Conservation (phyloP, 1,140 invertebrate species). For the Musca domestica region DNA sequence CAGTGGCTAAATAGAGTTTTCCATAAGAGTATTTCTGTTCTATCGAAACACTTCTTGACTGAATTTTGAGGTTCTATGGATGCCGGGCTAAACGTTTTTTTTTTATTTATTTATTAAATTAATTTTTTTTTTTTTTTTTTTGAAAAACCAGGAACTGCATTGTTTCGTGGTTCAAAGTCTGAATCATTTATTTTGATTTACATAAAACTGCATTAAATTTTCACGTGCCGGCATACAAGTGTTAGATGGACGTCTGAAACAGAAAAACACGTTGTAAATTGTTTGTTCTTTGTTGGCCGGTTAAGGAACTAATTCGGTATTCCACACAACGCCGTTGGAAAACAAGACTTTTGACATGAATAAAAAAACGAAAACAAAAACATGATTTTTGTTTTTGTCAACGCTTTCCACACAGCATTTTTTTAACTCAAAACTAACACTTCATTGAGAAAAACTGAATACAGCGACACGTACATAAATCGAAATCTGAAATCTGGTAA, state of each 20-base stretch:
- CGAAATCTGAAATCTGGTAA: too few relatives aligned
- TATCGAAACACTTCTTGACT: too few relatives aligned
- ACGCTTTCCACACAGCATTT: not conserved
- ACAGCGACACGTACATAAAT: too few relatives aligned
- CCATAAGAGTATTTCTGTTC: too few relatives aligned
- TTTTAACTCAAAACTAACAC: constrained; percentile 1
- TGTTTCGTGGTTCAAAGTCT: too few relatives aligned
- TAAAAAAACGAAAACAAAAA: not conserved
- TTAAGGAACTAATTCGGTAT: constrained; percentile 13
- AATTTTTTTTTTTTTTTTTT: too few relatives aligned
- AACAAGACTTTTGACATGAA: not conserved
- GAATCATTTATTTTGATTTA: not conserved
- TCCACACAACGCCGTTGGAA: not conserved
- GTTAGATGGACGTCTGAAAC: not conserved
- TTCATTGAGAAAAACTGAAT: not conserved
- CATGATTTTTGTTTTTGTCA: not conserved
- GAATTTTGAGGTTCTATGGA: too few relatives aligned
- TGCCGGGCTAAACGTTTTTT: too few relatives aligned
- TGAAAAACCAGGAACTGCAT: too few relatives aligned
- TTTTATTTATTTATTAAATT: too few relatives aligned
- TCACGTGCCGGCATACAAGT: not conserved
- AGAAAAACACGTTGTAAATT: not conserved
- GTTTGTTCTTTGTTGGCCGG: not conserved
- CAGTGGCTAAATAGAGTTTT: too few relatives aligned
- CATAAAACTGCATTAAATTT: not conserved